Conservation (phyloP, 2,113 vertebrate genomes). For the Raja brachyura region DNA sequence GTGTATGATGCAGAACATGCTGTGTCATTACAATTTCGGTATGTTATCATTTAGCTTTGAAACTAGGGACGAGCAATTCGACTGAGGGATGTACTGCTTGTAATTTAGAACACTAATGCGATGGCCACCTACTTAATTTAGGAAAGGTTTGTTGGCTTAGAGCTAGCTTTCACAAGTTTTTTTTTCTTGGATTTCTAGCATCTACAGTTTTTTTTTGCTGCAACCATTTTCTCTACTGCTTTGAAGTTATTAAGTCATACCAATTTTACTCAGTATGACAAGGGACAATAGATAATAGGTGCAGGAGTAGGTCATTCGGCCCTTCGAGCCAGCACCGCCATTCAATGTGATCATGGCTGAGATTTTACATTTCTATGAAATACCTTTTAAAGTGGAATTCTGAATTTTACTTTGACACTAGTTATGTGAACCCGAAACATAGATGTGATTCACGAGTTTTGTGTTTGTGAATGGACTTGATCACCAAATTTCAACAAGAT, state of each 20-base stretch:
- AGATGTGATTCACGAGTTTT: not conserved
- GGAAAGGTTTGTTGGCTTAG: not conserved
- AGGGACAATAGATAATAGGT: too few relatives aligned
- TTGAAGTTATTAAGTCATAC: not conserved
- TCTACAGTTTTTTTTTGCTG: too few relatives aligned
- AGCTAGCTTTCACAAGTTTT: not conserved
- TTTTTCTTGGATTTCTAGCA: too few relatives aligned
- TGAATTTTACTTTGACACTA: not conserved
- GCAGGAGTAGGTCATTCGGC: too few relatives aligned
- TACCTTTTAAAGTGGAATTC: not conserved
- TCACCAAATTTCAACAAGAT: not conserved
- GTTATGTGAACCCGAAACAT: not conserved
- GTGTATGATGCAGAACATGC: not conserved
- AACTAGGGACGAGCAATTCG: not conserved
- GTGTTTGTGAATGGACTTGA: not conserved
- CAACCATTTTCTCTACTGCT: not conserved
- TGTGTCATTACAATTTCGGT: not conserved
- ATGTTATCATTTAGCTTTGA: not conserved
- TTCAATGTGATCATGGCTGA: too few relatives aligned
- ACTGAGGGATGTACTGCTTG: not conserved
- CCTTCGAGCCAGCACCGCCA: too few relatives aligned
- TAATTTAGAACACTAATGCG: not conserved
- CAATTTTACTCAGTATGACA: not conserved
- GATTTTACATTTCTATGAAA: not conserved
- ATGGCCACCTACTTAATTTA: not conserved